Conservation (phyloP, 2,113 vertebrate genomes). For the Struthidea cinerea region DNA sequence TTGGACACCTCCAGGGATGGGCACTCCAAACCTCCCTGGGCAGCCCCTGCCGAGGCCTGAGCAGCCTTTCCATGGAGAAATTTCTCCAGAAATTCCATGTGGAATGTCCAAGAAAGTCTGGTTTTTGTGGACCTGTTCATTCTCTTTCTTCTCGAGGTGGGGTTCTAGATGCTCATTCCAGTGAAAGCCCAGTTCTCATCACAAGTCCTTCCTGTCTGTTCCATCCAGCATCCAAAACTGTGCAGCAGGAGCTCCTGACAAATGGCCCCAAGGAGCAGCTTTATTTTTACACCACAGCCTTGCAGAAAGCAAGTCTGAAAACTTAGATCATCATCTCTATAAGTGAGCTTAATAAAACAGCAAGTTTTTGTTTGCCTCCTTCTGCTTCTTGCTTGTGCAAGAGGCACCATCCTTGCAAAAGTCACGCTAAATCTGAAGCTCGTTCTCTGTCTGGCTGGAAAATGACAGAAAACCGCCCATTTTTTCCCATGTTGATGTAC, state of each 20-base stretch:
- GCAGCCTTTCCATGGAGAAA: rapidly evolving
- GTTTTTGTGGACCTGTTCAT: not conserved
- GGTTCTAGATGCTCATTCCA: not conserved
- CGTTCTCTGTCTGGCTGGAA: not conserved
- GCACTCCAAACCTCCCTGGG: not conserved
- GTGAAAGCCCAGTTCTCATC: not conserved
- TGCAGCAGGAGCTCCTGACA: not conserved
- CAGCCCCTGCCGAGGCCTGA: not conserved
- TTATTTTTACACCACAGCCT: not conserved
- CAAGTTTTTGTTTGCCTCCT: rapidly evolving
- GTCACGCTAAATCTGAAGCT: not conserved
- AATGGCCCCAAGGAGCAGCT: not conserved
- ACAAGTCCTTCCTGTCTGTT: not conserved
- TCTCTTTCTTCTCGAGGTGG: not conserved
- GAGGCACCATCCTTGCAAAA: not conserved
- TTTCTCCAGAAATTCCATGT: not conserved
- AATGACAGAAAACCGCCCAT: not conserved
- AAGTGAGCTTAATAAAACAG: not conserved
- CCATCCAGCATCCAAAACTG: not conserved
- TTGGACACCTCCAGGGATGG: not conserved
- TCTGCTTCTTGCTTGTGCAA: not conserved
- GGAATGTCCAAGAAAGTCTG: not conserved
- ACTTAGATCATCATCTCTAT: not conserved
- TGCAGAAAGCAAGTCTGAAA: not conserved
- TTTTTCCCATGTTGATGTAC: not conserved